phyloP scores from a whole-genome alignment of 2,888 invertebrate genomes.

The Pocota personata region DNA sequence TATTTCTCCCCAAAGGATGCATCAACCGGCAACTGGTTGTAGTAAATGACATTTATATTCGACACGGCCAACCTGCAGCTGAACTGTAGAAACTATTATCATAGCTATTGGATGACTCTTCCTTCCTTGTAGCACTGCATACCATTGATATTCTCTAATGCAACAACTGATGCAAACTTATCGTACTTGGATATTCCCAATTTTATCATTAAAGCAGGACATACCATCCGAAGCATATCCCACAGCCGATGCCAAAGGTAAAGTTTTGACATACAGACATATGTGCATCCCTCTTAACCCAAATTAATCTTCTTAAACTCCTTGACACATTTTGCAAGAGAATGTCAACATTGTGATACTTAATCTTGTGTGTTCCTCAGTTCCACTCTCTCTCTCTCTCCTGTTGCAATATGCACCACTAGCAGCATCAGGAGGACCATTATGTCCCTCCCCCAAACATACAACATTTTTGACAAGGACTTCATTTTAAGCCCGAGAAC shows the following conservation, averaged over 20 bases:
- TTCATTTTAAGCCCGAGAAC: slow-evolving; percentile 35
- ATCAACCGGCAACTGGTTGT: neutral
- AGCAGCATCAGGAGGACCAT: neutral
- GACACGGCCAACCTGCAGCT: neutral
- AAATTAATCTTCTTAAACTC: slow-evolving; percentile 54
- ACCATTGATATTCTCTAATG: neutral
- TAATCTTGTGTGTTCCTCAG: slow-evolving; percentile 48
- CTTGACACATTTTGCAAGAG: slow-evolving; percentile 42
- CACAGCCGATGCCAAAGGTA: slow-evolving; percentile 33
- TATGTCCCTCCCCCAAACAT: neutral
- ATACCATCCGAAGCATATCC: neutral
- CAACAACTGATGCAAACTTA: neutral
- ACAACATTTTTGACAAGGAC: slow-evolving; percentile 54
- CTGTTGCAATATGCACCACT: slow-evolving; percentile 4
- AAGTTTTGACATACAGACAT: slow-evolving; percentile 34
- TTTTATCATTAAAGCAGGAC: neutral
- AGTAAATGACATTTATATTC: slow-evolving; percentile 1
- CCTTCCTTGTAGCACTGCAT: neutral
- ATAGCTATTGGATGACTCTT: neutral
- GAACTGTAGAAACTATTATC: neutral
- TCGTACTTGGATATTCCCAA: neutral
- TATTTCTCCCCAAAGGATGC: neutral
- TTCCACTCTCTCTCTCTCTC: no score
- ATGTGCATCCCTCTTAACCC: slow-evolving; percentile 33
- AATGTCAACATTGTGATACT: slow-evolving; percentile 53